Conservation (phyloP, 2,797 vertebrate genomes). For the Sebastes ruberrimus region DNA sequence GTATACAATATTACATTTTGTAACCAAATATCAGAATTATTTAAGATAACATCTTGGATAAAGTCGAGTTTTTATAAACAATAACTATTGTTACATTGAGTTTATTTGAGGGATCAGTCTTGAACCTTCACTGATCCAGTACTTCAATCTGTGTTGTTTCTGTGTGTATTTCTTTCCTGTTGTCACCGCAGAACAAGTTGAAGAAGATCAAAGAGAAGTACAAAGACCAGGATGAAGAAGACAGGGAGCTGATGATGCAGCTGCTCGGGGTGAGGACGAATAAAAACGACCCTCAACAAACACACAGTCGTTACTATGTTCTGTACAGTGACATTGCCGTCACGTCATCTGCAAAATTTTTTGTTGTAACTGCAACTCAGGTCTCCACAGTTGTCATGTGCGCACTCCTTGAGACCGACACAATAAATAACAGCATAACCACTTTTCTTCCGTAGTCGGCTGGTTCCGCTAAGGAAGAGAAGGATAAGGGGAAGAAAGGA, state of each 20-base stretch:
- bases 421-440: neutral
- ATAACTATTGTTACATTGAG: neutral
- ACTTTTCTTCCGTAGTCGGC: constrained; percentile 84
- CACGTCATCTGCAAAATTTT: neutral
- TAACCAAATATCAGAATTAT: rapidly evolving
- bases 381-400: neutral
- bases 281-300: neutral
- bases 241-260: constrained; percentile 96
- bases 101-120: neutral
- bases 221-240: constrained; percentile 98
- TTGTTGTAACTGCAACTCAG: neutral
- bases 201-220: constrained; percentile 99
- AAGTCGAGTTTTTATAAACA: neutral
- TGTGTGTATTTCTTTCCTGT: constrained; percentile 15
- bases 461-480: constrained; percentile 90
- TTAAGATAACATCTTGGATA: neutral
- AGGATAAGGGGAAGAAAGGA: constrained; percentile 87
- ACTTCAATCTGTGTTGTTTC: neutral
- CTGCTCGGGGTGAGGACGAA: constrained; percentile 89
- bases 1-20: neutral
- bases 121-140: neutral
- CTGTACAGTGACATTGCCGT: neutral
- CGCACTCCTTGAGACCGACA: neutral
- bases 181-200: constrained; percentile 90
- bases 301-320: neutral